Base-by-base conservation (phyloP, 2,888 invertebrate species). In the Cheiracanthium punctorium region DNA sequence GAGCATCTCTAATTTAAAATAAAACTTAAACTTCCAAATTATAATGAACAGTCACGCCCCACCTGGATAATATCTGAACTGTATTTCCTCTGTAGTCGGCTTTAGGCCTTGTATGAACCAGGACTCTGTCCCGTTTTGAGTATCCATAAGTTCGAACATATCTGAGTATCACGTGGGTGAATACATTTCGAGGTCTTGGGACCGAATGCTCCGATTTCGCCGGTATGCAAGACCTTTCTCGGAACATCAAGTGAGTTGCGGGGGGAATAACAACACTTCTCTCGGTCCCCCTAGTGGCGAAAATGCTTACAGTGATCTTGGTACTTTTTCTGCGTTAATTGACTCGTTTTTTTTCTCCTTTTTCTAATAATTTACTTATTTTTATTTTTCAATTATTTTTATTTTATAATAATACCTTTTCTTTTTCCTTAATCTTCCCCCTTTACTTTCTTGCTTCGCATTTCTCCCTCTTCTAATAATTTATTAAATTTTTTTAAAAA, bases 51-150 rank as follows among this genome's bases (percentile, higher is more conserved):
- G 10, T 37, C 10, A 37, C n/a, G n/a, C 10, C 37, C 48, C 30
- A 81, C 81, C 81, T 81, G 81, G 81, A 81, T 81, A 81, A 30
- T 81, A 81, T 41, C 67, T 48, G 10, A 81, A 81, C 8, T 74
- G 74, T 12, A 81, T 81, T 52, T 81, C 48, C 29, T 81, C 81
- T 4, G 81, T 81, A 7, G 81, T 81, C 4, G 74, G 48, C 30
- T 37, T 43, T 17, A 74, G 29, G 28, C 48, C 52, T 10, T 64
- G 71, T n/a, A 80, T 2, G 20, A 69, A 14, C 80, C 81, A 81
- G 43, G 81, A 65, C 29, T 81, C 74, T 14, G 81, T 81, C 30
- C 52, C 81, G 30, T 81, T 81, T 0, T n/a, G 33, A 4, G 28
- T 30, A 81, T 81, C 81, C 81, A 81, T 81, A 29, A 74, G 73